phyloP scores from a whole-genome alignment of 2,888 invertebrate species.

The Agonopterix subpropinquella region DNA sequence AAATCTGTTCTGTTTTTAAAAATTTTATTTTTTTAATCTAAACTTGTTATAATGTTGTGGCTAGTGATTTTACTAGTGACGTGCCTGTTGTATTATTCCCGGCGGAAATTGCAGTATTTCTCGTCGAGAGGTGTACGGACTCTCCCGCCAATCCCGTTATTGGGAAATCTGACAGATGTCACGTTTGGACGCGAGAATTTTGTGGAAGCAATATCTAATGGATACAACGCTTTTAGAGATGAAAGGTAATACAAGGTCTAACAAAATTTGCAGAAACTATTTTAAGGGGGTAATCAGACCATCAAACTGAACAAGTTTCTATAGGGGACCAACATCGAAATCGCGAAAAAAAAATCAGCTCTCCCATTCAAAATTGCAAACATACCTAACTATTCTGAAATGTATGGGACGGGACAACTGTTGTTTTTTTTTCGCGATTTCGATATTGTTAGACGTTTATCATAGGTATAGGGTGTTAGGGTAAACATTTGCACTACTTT shows the following conservation, averaged over 20 bases:
- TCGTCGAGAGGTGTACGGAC: constrained; percentile 40
- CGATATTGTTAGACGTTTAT: no score
- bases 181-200: constrained; percentile 46
- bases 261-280: no score
- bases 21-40: neutral
- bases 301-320: no score
- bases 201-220: constrained; percentile 43
- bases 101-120: constrained; percentile 36
- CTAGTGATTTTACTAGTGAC: constrained; percentile 29
- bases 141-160: constrained; percentile 37
- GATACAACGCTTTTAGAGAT: constrained; percentile 42
- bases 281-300: no score
- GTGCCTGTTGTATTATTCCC: constrained; percentile 36
- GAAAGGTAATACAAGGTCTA: constrained; percentile 31
- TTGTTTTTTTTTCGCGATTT: no score
- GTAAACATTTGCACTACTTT: no score
- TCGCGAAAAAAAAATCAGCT: no score
- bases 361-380: no score
- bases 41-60: constrained; percentile 29
- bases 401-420: no score
- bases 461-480: no score
- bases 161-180: constrained; percentile 49
- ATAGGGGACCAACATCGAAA: no score
- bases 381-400: no score
- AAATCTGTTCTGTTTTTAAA: neutral